Evolutionary conservation across 2,888 invertebrate genomes (phyloP).

Genomic region (Trachelus stipa): DNA sequence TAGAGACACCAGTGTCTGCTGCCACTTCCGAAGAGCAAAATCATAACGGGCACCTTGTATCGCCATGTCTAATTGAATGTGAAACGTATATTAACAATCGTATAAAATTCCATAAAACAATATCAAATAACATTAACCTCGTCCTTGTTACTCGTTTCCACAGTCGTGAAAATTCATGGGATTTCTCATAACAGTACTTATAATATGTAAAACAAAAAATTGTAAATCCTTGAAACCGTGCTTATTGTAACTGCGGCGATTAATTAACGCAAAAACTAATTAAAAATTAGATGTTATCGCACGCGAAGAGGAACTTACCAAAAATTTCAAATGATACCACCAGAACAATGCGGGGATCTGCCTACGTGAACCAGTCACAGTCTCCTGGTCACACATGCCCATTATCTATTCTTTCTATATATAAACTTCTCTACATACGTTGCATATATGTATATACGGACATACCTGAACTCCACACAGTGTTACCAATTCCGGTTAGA

Average conservation of each 20-base stretch:
- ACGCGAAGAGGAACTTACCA: neutral
- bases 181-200: neutral
- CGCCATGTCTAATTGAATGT: neutral
- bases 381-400: neutral
- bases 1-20: neutral
- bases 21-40: neutral
- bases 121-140: neutral
- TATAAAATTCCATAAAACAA: neutral
- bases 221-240: neutral
- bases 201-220: neutral
- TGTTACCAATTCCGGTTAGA: constrained; percentile 32
- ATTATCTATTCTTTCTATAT: neutral
- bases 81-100: neutral
- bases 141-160: neutral
- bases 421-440: neutral
- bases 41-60: neutral
- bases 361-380: neutral
- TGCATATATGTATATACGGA: neutral
- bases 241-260: neutral
- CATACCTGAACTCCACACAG: constrained; percentile 14
- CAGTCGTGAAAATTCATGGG: neutral
- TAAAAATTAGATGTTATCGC: neutral
- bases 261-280: neutral
- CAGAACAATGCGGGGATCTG: neutral
- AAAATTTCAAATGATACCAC: neutral